Evolutionary conservation across 2,888 invertebrate genomes (phyloP).

Genomic region (Pedicia rivosa): DNA sequence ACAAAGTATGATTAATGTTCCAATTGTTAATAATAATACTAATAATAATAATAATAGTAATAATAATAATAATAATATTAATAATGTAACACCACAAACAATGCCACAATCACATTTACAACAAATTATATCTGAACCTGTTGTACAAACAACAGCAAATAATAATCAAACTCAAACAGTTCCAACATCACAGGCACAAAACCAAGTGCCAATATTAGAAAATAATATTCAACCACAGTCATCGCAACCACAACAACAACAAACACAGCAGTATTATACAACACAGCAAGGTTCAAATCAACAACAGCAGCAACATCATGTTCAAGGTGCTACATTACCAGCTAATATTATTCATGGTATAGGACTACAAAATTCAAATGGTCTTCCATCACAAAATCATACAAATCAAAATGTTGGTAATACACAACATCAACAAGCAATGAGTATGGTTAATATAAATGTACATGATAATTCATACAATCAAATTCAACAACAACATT

Average conservation of each 20-base stretch:
- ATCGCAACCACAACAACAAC: conserved; percentile 26
- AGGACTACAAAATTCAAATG: conserved; percentile 5
- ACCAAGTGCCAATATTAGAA: conserved; percentile 24
- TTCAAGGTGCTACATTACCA: conserved; percentile 20
- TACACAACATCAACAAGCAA: conserved; percentile 8
- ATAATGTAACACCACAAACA: conserved; percentile 28
- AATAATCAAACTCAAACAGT: conserved; percentile 13
- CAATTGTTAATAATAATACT: too few species aligned
- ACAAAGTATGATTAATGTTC: conserved; percentile 3
- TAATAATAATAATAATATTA: too few species aligned
- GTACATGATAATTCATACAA: too few species aligned
- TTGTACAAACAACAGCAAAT: conserved; percentile 11
- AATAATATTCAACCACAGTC: conserved; percentile 26
- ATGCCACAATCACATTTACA: conserved; percentile 5
- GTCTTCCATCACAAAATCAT: conserved; percentile 4
- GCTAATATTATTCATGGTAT: conserved; percentile 15
- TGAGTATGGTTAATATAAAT: conserved; percentile 10
- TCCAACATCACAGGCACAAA: conserved; percentile 14
- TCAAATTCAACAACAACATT: too few species aligned
- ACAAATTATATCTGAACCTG: conserved; percentile 1
- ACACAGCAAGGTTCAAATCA: conserved; percentile 31
- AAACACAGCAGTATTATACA: conserved; percentile 26
- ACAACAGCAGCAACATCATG: conserved; percentile 33
- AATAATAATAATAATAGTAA: too few species aligned
- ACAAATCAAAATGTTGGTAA: conserved; percentile 1